Evolutionary conservation across 2,797 vertebrate species (phyloP), one percentile per base, ranked within the genome.

Genomic region (Orestias chungarensis): DNA sequence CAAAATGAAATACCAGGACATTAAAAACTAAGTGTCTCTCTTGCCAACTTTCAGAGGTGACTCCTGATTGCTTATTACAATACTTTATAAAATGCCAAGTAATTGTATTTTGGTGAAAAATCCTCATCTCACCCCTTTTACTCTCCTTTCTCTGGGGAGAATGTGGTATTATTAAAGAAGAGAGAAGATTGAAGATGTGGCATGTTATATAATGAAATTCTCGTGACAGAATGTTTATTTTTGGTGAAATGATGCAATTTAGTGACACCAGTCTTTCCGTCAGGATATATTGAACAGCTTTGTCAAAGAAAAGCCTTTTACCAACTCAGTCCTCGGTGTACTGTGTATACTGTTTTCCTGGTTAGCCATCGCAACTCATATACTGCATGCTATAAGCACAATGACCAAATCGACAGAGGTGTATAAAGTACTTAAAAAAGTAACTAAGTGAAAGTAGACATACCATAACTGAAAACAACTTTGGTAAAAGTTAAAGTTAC

Each of bases 101-200:
- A 89, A 94, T 92, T 92, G 84, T 91, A 82, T 93, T 92, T 88
- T 78, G 80, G 79, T 88, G 87, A 86, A 89, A 92, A 90, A 89
- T 82, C 70, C 79, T 87, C 66, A 78, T 93, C 91, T 92, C 83
- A 82, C 68, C 85, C 77, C 78, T 87, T 88, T 90, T 79, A 73
- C 71, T 77, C 75, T 79, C 81, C 62, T 82, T 44, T 80, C 77
- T 79, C 70, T 20, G 27, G 68, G 80, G 83, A 87, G 73, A 78
- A 65, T 54, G 68, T 35, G 47, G 73, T 47, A 59, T 89, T 88
- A 92, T 86, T 88, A 71, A 78, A 81, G 72, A 73, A 62, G 52
- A 61, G 64, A 52, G 68, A 80, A 61, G 72, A 82, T 79, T 83
- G 81, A 89, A 75, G 50, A 33, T 43, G 77, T 64, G 78, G 68